A percentile compares a stretch with the other conserved stretches of the same genome.
Evolutionary conservation across 2,797 vertebrate genomes (phyloP).

Genomic region (Zonotrichia albicollis): DNA sequence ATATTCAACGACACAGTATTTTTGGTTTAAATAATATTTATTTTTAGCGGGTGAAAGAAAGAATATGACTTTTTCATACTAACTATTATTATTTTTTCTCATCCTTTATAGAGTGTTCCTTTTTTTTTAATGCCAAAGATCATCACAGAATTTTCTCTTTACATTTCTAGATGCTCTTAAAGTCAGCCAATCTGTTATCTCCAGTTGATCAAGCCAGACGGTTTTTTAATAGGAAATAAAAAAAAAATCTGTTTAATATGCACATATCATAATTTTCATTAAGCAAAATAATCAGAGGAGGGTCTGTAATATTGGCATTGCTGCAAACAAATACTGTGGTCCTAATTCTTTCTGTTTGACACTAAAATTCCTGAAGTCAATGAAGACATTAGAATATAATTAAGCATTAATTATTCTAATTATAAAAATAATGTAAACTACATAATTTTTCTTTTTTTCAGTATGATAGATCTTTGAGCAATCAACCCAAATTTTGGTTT

Average conservation of each 20-base stretch:
- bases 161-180: background rate
- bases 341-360: background rate
- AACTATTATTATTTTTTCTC: background rate
- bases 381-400: background rate
- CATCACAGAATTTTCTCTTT: background rate
- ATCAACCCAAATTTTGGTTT: background rate
- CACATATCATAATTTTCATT: conserved; percentile 21
- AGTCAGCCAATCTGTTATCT: background rate
- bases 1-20: background rate
- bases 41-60: background rate
- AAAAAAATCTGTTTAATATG: background rate
- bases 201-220: background rate
- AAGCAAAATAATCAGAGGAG: background rate
- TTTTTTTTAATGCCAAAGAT: background rate
- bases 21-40: background rate
- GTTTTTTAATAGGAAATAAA: background rate
- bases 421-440: background rate
- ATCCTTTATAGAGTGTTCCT: background rate
- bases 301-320: conserved; percentile 1
- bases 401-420: background rate
- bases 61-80: background rate
- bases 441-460: background rate
- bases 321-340: background rate
- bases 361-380: background rate
- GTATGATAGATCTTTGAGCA: background rate